Conservation (phyloP, 2,113 vertebrate genomes). For the Corydoras sp. region DNA sequence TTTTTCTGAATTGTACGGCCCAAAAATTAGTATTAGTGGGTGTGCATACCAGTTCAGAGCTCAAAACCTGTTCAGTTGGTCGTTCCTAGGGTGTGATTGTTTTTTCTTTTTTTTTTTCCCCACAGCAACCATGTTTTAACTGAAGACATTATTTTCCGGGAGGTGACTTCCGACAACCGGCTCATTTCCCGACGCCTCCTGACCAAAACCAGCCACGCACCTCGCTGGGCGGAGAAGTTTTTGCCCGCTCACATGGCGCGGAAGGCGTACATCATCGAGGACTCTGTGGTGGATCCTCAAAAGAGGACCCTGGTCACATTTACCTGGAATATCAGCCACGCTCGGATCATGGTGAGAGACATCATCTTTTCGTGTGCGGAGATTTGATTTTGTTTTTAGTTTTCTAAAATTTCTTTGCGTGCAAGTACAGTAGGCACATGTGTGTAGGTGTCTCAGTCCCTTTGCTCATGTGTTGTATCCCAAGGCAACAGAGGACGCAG, state of each 20-base stretch:
- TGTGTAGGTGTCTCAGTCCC: too few relatives aligned
- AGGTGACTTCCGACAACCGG: conserved; percentile 87
- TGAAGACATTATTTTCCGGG: conserved; percentile 91
- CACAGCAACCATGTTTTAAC: conserved; percentile 94
- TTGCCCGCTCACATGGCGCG: conserved; percentile 86
- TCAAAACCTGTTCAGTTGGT: background rate
- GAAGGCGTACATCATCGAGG: conserved; percentile 92
- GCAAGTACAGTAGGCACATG: too few relatives aligned
- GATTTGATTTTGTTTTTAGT: too few relatives aligned
- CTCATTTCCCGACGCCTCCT: conserved; percentile 90
- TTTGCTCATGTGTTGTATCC: too few relatives aligned
- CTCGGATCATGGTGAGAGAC: conserved; percentile 79
- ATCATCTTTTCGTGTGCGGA: background rate
- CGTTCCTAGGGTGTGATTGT: background rate
- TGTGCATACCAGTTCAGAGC: too few relatives aligned
- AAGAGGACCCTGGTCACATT: conserved; percentile 89
- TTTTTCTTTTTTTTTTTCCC: background rate
- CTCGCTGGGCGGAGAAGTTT: conserved; percentile 89
- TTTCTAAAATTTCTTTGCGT: too few relatives aligned
- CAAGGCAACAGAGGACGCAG: too few relatives aligned
- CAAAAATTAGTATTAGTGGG: too few relatives aligned
- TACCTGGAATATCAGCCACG: conserved; percentile 95
- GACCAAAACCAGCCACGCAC: conserved; percentile 92
- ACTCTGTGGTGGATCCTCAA: conserved; percentile 90
- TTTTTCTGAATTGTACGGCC: too few relatives aligned